phyloP scores from a whole-genome alignment of 2,888 invertebrate species.

The Xanthia togata region DNA sequence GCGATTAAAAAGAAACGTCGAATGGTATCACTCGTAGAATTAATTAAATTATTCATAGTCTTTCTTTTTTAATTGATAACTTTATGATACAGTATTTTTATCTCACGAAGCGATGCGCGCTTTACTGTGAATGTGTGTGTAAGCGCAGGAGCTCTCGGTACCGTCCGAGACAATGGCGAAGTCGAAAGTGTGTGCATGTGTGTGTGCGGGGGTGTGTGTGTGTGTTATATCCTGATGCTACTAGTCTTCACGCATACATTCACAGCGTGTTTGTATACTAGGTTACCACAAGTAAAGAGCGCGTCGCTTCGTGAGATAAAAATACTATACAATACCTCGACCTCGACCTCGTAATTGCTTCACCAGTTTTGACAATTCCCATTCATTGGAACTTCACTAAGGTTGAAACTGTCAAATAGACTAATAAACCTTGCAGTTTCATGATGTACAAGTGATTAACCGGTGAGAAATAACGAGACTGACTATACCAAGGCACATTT shows the following conservation, averaged over 20 bases:
- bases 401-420: not conserved
- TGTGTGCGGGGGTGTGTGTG: too few relatives aligned
- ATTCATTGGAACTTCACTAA: not conserved
- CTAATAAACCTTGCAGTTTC: not conserved
- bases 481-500: not conserved
- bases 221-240: too few relatives aligned
- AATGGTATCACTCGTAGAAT: not conserved
- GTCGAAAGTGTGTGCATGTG: too few relatives aligned
- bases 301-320: too few relatives aligned
- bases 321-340: not conserved
- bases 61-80: not conserved
- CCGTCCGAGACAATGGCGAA: too few relatives aligned
- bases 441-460: not conserved
- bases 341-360: not conserved
- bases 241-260: too few relatives aligned
- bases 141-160: too few relatives aligned
- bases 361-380: not conserved
- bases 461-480: not conserved
- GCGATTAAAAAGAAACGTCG: not conserved
- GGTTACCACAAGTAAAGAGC: too few relatives aligned
- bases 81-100: not conserved
- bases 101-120: too few relatives aligned
- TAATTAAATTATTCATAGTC: constrained; percentile 2
- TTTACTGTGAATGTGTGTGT: too few relatives aligned
- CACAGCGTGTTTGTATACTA: too few relatives aligned